Conservation (phyloP, 2,113 vertebrate species). For the Pheucticus melanocephalus region DNA sequence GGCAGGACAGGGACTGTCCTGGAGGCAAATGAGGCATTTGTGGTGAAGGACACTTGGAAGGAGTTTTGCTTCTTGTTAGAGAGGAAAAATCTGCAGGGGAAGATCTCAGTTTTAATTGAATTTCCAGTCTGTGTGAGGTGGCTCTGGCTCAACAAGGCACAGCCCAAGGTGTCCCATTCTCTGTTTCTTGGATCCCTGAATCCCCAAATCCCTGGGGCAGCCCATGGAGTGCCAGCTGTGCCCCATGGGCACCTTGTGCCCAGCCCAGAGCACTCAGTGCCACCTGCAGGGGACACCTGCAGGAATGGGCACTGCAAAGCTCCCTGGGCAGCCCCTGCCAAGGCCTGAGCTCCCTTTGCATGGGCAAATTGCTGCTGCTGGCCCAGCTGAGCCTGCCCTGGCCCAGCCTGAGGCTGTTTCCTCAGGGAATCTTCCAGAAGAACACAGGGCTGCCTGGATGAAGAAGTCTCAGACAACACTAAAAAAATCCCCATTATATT, state of each 20-base stretch:
- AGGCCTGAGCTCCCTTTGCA: too few species aligned
- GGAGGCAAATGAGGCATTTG: background rate
- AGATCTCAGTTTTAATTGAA: background rate
- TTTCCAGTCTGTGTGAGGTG: background rate
- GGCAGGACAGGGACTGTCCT: background rate
- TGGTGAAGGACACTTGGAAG: background rate
- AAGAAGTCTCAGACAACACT: background rate
- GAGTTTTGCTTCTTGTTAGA: background rate
- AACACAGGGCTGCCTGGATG: background rate
- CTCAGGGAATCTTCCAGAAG: background rate
- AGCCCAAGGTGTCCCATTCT: background rate
- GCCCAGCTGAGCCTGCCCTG: background rate
- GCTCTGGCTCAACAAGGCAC: background rate
- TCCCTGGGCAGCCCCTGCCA: background rate
- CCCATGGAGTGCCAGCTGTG: rapidly evolving
- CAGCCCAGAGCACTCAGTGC: background rate
- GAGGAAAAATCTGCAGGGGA: background rate
- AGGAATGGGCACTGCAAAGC: background rate
- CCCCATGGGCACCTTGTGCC: background rate
- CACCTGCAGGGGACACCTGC: background rate
- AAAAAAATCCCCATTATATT: background rate
- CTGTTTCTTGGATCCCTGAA: background rate
- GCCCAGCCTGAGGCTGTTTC: background rate
- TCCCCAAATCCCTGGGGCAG: rapidly evolving
- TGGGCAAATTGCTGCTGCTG: background rate